Evolutionary conservation across 2,797 vertebrate species (phyloP).

Genomic region (Acestrorhynchus altus): DNA sequence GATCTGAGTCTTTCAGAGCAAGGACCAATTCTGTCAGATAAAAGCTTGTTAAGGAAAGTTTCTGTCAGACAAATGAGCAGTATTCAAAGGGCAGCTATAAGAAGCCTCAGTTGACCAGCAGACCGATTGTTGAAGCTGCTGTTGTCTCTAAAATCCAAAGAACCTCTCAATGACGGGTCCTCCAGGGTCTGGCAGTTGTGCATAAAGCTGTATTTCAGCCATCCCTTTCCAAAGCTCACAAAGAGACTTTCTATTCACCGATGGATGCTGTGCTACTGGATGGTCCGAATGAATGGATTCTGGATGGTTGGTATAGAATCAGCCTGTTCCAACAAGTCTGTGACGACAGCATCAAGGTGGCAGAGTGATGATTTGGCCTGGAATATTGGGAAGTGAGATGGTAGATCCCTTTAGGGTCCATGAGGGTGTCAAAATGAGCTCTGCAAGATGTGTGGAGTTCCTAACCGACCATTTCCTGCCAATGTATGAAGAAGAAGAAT

Average conservation of each 20-base stretch:
- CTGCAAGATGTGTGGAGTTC: conserved; percentile 38
- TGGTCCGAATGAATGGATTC: not conserved
- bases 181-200: conserved; percentile 14
- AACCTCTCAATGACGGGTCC: conserved; percentile 25
- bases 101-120: conserved; percentile 28
- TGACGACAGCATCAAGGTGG: conserved; percentile 27
- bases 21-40: too few relatives aligned
- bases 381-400: conserved; percentile 28
- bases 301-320: not conserved
- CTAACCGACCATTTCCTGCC: not conserved
- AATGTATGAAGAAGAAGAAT: too few relatives aligned
- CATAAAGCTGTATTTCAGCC: conserved; percentile 22
- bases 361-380: conserved; percentile 39
- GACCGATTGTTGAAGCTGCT: too few relatives aligned
- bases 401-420: conserved; percentile 19
- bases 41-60: not conserved
- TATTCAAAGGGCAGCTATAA: conserved; percentile 35
- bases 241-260: not conserved
- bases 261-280: not conserved
- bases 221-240: conserved; percentile 9
- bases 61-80: not conserved
- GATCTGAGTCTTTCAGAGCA: too few relatives aligned
- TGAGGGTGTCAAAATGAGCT: conserved; percentile 17
- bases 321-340: not conserved
- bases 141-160: conserved; percentile 8